Base-by-base conservation (phyloP, 2,888 invertebrate genomes). In the Hemithea aestivaria region DNA sequence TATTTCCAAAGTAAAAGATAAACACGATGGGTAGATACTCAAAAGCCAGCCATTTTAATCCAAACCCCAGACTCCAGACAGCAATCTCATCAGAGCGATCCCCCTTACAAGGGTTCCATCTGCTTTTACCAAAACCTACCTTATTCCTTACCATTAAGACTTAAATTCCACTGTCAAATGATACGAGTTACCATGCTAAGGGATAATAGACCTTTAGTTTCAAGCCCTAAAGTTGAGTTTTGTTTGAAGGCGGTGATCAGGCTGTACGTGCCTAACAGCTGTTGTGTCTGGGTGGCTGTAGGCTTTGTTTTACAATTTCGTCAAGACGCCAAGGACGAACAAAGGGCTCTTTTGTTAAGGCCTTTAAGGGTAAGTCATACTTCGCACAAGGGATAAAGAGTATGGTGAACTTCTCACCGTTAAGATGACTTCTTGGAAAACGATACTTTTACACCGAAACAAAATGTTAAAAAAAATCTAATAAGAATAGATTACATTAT, bases 221-320 rank as follows among this genome's bases (percentile, higher is more conserved):
- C n/a, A 52, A 27, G 30, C 0, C 0, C 3, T 1, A 42, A 11
- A 25, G 37, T 27, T 20, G 8, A 27, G 20, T 31, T n/a, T 42
- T 0, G 21, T 27, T 2, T 33, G 26, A 24, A 7, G 22, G 5
- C 16, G 7, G 12, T 16, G 8, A n/a, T 34, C 36, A 43, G 42
- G 48, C 35, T 40, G 28, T 73, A 73, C 77, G 79, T 79, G 79
- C 64, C 61, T 63, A 77, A 80, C 76, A 78, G 75, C 73, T 76
- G 77, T 79, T 76, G 68, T 67, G 71, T 73, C 68, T 70, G 67
- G 49, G 45, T 49, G 53, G 52, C 47, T 37, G 27, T 22, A 56
- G 57, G 49, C 62, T 73, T 79, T 78, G 74, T 78, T 73, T 70
- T 55, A 62, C 55, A 63, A 62, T 66, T 73, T 64, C 56, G 62